phyloP scores from a whole-genome alignment of 2,113 vertebrate genomes.

The Sinocyclocheilus maitianheensis region DNA sequence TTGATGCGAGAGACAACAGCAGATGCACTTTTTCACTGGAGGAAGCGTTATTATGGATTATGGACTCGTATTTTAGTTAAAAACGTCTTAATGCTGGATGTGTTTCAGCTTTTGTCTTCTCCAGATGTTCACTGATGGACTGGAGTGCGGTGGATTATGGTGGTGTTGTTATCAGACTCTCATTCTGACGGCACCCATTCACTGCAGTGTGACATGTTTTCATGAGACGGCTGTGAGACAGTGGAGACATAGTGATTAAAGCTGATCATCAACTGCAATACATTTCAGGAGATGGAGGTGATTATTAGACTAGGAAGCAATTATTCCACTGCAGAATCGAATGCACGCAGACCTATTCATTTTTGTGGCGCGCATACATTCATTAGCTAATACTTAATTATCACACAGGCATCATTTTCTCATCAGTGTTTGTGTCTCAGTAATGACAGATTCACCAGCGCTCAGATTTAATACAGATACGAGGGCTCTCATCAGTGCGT shows the following conservation, averaged over 20 bases:
- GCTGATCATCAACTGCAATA: constrained; percentile 3
- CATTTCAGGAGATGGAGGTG: neutral
- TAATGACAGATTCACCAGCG: constrained; percentile 3
- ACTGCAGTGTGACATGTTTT: no score
- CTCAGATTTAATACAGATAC: constrained; percentile 13
- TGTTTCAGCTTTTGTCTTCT: no score
- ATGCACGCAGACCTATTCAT: neutral
- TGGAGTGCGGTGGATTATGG: no score
- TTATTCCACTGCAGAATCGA: neutral
- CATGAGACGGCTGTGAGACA: no score
- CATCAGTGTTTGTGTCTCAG: constrained; percentile 16
- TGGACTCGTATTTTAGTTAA: no score
- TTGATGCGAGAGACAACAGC: no score
- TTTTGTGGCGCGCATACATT: neutral
- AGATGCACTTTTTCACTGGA: no score
- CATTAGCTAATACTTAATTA: constrained; percentile 2
- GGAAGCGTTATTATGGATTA: no score
- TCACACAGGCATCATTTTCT: constrained; percentile 13
- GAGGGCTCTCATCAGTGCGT: constrained; percentile 9
- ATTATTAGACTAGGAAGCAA: constrained; percentile 18
- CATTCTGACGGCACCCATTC: no score
- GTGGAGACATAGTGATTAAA: neutral
- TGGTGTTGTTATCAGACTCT: no score
- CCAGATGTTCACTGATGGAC: no score
- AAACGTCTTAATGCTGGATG: no score